Conservation (phyloP, 2,797 vertebrate genomes). For the Acridotheres tristis region DNA sequence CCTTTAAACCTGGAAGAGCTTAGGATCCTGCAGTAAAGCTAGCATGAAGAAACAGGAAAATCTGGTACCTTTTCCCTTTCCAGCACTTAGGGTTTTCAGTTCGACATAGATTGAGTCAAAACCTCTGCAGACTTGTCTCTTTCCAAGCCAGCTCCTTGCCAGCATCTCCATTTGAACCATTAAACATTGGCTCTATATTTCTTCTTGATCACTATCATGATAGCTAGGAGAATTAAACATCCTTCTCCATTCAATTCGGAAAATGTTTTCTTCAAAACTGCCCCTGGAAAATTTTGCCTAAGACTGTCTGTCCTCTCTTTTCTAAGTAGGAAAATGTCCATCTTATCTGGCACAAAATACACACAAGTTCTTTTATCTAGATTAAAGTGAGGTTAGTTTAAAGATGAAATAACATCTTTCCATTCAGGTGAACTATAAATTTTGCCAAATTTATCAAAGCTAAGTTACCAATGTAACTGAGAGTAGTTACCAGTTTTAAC, state of each 20-base stretch:
- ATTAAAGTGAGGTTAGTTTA: background rate
- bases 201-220: background rate
- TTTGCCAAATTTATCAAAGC: background rate
- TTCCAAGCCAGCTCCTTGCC: constrained; percentile 35
- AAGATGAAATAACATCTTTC: background rate
- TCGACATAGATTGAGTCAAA: background rate
- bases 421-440: background rate
- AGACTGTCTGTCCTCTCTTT: background rate
- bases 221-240: constrained; percentile 27
- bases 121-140: background rate
- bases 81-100: background rate
- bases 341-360: background rate
- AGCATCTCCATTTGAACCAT: constrained; percentile 51
- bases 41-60: background rate
- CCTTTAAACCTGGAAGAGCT: background rate
- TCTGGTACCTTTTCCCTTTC: background rate
- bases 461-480: background rate
- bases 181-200: constrained; percentile 30
- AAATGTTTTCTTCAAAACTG: background rate
- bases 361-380: background rate
- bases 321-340: background rate
- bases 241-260: background rate
- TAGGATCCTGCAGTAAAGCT: background rate
- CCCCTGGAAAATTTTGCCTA: background rate
- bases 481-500: background rate